phyloP scores from a whole-genome alignment of 2,113 vertebrate genomes.

The Alligator mississippiensis region DNA sequence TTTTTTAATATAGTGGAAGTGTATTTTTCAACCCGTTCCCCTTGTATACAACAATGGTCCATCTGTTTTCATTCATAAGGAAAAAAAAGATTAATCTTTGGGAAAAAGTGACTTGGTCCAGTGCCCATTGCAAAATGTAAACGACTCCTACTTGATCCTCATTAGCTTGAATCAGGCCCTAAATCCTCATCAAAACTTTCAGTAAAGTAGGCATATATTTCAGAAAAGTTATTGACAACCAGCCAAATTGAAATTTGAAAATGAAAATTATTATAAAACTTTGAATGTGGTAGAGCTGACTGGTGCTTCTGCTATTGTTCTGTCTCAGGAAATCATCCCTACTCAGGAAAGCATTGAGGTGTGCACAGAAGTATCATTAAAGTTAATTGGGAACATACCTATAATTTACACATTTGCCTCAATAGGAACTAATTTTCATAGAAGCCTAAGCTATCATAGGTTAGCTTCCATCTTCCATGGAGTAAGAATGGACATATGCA shows the following conservation, averaged over 20 bases:
- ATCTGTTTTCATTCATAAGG: accelerated
- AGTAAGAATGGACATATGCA: too few species aligned
- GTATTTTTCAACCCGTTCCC: accelerated
- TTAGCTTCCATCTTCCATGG: too few species aligned
- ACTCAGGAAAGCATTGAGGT: not conserved
- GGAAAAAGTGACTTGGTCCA: not conserved
- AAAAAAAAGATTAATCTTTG: not conserved
- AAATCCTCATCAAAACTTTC: not conserved
- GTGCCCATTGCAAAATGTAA: not conserved
- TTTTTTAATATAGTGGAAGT: not conserved
- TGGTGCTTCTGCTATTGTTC: not conserved
- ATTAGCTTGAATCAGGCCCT: not conserved
- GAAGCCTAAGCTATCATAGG: too few species aligned
- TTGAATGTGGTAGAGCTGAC: not conserved
- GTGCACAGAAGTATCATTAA: not conserved
- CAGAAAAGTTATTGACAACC: not conserved
- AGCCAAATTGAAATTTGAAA: not conserved
- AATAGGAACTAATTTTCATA: not conserved
- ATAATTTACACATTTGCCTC: not conserved
- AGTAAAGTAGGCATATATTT: not conserved
- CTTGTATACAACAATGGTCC: not conserved
- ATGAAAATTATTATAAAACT: not conserved
- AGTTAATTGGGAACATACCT: not conserved
- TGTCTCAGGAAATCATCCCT: not conserved
- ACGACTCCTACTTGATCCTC: not conserved